Conservation (phyloP, 2,113 vertebrate genomes). For the pig (Sus scrofa) region T2T-Sscrofa CM000817.6:96430501-96431000, state of each 20-base stretch:
- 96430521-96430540: slow-evolving; percentile 33
- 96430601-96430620: slow-evolving; percentile 63
- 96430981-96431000: background rate
- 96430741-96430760: slow-evolving; percentile 81
- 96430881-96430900: slow-evolving; percentile 81
- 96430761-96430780: slow-evolving; percentile 85
- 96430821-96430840: slow-evolving; percentile 77
- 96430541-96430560: slow-evolving; percentile 71
- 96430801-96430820: slow-evolving; percentile 87
- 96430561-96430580: slow-evolving; percentile 79
- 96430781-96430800: slow-evolving; percentile 88
- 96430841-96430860: slow-evolving; percentile 89
- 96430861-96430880: slow-evolving; percentile 90
- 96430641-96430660: slow-evolving; percentile 74
- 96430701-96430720: slow-evolving; percentile 49
- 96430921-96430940: background rate
- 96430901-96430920: slow-evolving; percentile 71
- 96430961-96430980: background rate
- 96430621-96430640: slow-evolving; percentile 65
- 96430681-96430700: slow-evolving; percentile 69
- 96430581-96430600: slow-evolving; percentile 70
- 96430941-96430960: background rate
- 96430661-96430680: slow-evolving; percentile 65
- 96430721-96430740: slow-evolving; percentile 72
- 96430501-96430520: slow-evolving; percentile 64